Conservation (phyloP, 2,888 invertebrate species). For the Drosophila tanythrix region DNA sequence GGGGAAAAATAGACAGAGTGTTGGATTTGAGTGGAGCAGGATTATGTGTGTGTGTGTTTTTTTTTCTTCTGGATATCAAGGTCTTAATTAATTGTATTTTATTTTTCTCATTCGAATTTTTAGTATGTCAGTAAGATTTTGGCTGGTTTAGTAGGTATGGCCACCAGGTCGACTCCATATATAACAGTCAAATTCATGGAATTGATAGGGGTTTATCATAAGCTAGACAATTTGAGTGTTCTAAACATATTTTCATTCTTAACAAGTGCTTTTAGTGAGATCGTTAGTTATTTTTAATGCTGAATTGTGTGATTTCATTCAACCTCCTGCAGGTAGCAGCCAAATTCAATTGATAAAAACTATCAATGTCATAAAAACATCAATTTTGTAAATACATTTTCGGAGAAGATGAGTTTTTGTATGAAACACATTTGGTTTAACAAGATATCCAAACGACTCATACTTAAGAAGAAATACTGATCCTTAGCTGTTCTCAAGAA, state of each 20-base stretch:
- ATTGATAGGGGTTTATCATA: neutral
- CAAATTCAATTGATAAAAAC: neutral
- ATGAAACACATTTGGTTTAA: neutral
- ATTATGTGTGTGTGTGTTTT: conserved; percentile 46
- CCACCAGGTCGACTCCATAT: conserved; percentile 31
- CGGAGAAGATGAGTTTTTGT: neutral
- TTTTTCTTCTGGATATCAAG: conserved; percentile 22
- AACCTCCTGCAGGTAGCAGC: neutral
- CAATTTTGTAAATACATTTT: neutral
- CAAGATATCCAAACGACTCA: neutral
- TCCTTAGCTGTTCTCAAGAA: neutral
- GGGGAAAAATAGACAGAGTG: conserved; percentile 54
- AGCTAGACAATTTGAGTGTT: neutral
- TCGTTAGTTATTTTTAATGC: neutral
- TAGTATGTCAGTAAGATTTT: conserved; percentile 42
- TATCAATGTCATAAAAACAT: neutral
- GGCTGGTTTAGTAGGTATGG: conserved; percentile 46
- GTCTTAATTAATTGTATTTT: conserved; percentile 44
- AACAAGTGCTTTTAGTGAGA: neutral
- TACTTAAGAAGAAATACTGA: neutral
- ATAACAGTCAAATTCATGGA: neutral
- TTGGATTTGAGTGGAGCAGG: conserved; percentile 64
- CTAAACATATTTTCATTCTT: neutral
- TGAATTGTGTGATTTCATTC: neutral
- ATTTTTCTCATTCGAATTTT: conserved; percentile 8